phyloP scores from a whole-genome alignment of 2,797 vertebrate species.

The Sebastiscus tertius region DNA sequence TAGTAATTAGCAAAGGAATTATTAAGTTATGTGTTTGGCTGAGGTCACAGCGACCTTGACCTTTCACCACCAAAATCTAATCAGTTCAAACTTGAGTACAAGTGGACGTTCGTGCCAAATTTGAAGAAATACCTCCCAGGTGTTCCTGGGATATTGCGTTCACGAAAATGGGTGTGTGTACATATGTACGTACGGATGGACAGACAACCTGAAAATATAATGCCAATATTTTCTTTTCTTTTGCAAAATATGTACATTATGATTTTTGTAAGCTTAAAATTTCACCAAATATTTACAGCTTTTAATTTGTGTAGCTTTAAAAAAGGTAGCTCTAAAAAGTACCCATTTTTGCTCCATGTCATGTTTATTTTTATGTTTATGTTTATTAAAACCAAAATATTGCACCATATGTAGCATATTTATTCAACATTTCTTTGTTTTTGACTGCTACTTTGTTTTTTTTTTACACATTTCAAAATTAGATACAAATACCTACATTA shows the following conservation, averaged over 20 bases:
- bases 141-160: background rate
- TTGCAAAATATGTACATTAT: background rate
- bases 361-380: background rate
- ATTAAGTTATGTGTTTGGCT: background rate
- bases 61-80: background rate
- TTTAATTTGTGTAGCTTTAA: background rate
- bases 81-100: background rate
- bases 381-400: background rate
- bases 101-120: background rate
- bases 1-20: no score
- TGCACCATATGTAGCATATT: background rate
- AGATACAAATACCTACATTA: background rate
- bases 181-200: background rate
- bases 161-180: background rate
- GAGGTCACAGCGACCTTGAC: no score
- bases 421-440: background rate
- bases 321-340: background rate
- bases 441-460: background rate
- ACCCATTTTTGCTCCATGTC: background rate
- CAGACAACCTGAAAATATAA: background rate
- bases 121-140: background rate
- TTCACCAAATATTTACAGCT: background rate
- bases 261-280: background rate
- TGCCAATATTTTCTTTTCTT: background rate
- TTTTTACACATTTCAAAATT: background rate